These are phyloP conservation scores for Microplitis mediator DNA, from an alignment of 1,140 invertebrate genomes.

Conservation along the genomic window DNA sequence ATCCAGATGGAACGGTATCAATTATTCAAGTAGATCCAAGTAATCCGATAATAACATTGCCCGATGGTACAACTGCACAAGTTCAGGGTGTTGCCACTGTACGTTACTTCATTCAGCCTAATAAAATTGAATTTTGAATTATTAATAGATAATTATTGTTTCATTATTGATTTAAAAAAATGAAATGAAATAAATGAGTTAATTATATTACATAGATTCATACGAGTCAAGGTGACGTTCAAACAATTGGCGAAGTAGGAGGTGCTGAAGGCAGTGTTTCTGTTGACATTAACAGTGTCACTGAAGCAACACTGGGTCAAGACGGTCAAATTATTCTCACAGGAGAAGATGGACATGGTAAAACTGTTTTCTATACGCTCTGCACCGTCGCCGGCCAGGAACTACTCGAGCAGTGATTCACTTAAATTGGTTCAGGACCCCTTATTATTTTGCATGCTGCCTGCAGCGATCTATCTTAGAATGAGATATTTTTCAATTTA, in stretches of 20 bases:
- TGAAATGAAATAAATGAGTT: background rate
- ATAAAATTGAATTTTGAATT: background rate
- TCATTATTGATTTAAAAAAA: too few relatives aligned
- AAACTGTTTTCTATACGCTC: conserved; percentile 64
- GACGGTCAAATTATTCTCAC: conserved; percentile 95
- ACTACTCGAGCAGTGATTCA: conserved; percentile 59
- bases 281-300: conserved; percentile 86
- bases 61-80: conserved; percentile 94
- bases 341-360: conserved; percentile 91
- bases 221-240: conserved; percentile 77
- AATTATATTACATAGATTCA: conserved; percentile 68
- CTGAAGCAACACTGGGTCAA: conserved; percentile 84
- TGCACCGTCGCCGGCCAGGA: conserved; percentile 63
- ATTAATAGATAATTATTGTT: background rate
- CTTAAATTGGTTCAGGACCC: conserved; percentile 27
- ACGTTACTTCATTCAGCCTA: conserved; percentile 48
- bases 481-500: conserved; percentile 39
- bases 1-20: conserved; percentile 94
- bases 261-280: conserved; percentile 72
- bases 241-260: conserved; percentile 77
- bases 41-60: conserved; percentile 91
- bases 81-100: conserved; percentile 88
- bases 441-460: conserved; percentile 56
- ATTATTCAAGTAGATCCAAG: conserved; percentile 95
- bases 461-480: conserved; percentile 53